Evolutionary conservation across 2,888 invertebrate species (phyloP).

Genomic region (Baronia brevicornis): DNA sequence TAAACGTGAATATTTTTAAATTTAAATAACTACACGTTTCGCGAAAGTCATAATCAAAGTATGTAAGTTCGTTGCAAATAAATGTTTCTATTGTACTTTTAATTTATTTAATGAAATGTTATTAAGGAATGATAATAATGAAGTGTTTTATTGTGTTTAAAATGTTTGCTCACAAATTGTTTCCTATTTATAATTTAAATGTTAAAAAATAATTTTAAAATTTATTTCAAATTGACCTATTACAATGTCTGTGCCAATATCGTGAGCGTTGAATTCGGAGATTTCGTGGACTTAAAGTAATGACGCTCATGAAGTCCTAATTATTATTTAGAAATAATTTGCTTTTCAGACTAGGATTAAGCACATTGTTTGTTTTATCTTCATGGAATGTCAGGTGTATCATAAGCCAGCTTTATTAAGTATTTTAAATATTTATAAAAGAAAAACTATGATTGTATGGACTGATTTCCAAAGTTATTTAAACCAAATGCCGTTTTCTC

Average conservation of each 20-base stretch:
- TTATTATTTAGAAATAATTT: too few relatives aligned
- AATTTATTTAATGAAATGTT: constrained; percentile 5
- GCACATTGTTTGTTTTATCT: too few relatives aligned
- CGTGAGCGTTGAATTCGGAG: constrained; percentile 5
- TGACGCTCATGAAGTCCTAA: too few relatives aligned
- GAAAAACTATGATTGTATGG: too few relatives aligned
- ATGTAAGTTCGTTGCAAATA: too few relatives aligned
- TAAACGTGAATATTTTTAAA: too few relatives aligned
- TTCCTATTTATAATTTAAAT: constrained; percentile 12
- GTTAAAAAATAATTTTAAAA: background rate
- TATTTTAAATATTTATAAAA: too few relatives aligned
- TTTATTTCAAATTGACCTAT: constrained; percentile 8
- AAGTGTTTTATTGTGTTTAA: constrained; percentile 6
- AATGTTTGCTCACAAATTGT: constrained; percentile 15
- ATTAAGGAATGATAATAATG: constrained; percentile 3
- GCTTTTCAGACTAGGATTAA: too few relatives aligned
- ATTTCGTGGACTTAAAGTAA: constrained; percentile 10
- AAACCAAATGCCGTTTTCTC: constrained; percentile 10
- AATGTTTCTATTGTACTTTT: constrained; percentile 2
- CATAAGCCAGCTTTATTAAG: too few relatives aligned
- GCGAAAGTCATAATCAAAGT: too few relatives aligned
- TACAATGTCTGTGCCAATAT: constrained; percentile 14
- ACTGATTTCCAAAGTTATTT: constrained; percentile 11
- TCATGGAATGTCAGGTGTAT: too few relatives aligned
- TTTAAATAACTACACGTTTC: too few relatives aligned